A percentile compares a stretch with the other conserved stretches of the same genome.
Evolutionary conservation across 2,797 vertebrate species (phyloP).

Genomic region (Chaetodon trifasciatus): DNA sequence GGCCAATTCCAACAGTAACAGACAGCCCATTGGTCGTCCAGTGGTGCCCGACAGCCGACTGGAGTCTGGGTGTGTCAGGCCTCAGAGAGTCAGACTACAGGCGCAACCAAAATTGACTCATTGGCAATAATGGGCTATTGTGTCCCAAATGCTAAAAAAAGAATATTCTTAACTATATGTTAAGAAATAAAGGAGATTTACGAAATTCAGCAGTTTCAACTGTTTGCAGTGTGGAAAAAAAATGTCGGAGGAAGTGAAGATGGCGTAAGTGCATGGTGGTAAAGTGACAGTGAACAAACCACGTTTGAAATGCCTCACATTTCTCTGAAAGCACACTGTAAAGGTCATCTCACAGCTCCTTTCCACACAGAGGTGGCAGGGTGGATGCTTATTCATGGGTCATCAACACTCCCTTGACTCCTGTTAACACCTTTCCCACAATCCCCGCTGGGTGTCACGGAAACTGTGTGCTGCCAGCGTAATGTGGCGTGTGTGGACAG

Average conservation of each 20-base stretch:
- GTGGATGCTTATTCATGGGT: background rate
- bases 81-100: too few species aligned
- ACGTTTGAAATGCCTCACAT: background rate
- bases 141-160: background rate
- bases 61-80: background rate
- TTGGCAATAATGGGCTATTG: background rate
- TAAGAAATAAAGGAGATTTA: too few species aligned
- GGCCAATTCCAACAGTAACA: background rate
- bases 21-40: background rate
- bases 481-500: conserved; percentile 23
- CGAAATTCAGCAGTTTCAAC: background rate
- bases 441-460: conserved; percentile 8
- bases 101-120: background rate
- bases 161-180: background rate
- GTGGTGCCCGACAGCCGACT: background rate
- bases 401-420: conserved; percentile 15
- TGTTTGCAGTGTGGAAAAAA: background rate
- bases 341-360: conserved; percentile 24
- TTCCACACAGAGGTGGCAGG: conserved; percentile 34
- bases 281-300: background rate
- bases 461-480: conserved; percentile 32
- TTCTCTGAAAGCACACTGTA: background rate
- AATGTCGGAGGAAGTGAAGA: background rate
- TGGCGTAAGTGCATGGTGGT: background rate
- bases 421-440: conserved; percentile 43